Percentiles rank a stretch among this genome's conserved stretches.
phyloP scores from a whole-genome alignment of 2,888 invertebrate genomes.

The Idaea straminata region DNA sequence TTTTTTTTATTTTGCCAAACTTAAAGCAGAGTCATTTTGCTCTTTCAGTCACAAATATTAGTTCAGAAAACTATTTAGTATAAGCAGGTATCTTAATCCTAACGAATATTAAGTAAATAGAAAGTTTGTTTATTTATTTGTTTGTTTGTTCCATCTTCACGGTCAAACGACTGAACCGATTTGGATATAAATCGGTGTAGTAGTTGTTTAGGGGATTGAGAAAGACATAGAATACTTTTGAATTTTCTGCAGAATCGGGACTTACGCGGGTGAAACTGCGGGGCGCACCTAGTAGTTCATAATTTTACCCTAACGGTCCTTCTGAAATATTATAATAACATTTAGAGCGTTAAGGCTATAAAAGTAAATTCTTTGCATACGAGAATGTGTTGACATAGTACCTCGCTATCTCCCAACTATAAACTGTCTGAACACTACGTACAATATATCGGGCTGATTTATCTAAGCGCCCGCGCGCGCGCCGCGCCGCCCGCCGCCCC shows the following conservation, averaged over 20 bases:
- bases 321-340: background rate
- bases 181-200: background rate
- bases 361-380: slow-evolving; percentile 1
- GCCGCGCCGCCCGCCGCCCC: slow-evolving; percentile 21
- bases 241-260: background rate
- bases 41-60: too few species aligned
- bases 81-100: too few species aligned
- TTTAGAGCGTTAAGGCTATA: background rate
- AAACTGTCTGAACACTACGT: slow-evolving; percentile 3
- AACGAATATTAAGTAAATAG: too few species aligned
- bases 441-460: slow-evolving; percentile 16
- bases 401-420: background rate
- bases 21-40: too few species aligned
- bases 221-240: background rate
- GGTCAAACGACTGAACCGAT: background rate
- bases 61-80: too few species aligned
- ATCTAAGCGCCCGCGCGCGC: slow-evolving; percentile 14
- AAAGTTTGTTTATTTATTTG: too few species aligned
- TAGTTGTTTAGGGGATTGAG: background rate
- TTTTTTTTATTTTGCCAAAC: too few species aligned
- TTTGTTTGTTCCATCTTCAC: too few species aligned
- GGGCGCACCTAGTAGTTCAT: background rate
- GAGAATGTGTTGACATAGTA: background rate
- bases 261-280: background rate
- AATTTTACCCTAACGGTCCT: background rate